Conservation (phyloP, 2,888 invertebrate genomes). For the Auanema sp. region DNA sequence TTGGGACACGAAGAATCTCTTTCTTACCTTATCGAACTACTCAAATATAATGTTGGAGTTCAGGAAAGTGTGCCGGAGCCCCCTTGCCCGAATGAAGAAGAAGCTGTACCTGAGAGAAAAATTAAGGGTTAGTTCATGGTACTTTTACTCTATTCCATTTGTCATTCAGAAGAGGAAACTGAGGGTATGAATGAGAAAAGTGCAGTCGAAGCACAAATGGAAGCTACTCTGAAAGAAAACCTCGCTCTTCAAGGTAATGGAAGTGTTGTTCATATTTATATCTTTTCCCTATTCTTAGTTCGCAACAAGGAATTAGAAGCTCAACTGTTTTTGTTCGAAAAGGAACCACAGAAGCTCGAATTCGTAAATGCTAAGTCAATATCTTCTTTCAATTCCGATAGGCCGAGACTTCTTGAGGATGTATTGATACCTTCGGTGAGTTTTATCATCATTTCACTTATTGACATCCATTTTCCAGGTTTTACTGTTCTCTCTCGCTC, state of each 20-base stretch:
- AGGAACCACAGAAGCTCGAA: neutral
- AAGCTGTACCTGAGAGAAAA: too few relatives aligned
- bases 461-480: constrained; percentile 24
- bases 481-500: constrained; percentile 34
- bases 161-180: neutral
- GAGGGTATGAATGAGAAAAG: neutral
- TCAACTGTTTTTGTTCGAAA: neutral
- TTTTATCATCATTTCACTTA: too few relatives aligned
- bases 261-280: too few relatives aligned
- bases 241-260: constrained; percentile 25
- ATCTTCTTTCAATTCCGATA: too few relatives aligned
- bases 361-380: neutral
- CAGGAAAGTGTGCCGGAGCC: constrained; percentile 19
- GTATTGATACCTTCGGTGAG: neutral
- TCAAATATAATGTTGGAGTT: constrained; percentile 13
- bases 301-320: neutral
- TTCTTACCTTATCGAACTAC: constrained; percentile 10
- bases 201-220: neutral
- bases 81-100: neutral
- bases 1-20: constrained; percentile 13
- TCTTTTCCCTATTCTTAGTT: neutral
- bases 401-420: neutral
- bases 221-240: constrained; percentile 29
- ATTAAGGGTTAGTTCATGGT: too few relatives aligned
- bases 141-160: too few relatives aligned